These are phyloP conservation scores for Ophiodon elongatus DNA, from an alignment of 2,113 vertebrate genomes.

Conservation along the genomic window DNA sequence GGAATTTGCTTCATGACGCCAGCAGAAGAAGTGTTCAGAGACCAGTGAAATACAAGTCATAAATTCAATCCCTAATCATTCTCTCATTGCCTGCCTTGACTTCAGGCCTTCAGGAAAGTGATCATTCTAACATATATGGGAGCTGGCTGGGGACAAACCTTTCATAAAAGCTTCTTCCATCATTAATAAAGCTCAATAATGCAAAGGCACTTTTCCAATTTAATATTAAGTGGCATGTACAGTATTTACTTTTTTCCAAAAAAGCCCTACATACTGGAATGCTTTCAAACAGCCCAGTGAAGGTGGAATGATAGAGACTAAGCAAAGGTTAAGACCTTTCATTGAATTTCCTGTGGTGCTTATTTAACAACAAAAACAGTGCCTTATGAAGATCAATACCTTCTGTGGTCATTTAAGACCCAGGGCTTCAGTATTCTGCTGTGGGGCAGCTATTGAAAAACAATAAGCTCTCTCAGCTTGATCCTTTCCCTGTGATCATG, in stretches of 20 bases:
- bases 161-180: slow-evolving; percentile 21
- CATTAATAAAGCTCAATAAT: slow-evolving; percentile 61
- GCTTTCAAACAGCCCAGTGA: slow-evolving; percentile 43
- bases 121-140: slow-evolving; percentile 51
- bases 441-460: slow-evolving; percentile 74
- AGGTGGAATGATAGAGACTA: slow-evolving; percentile 42
- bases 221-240: slow-evolving; percentile 32
- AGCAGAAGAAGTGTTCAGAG: slow-evolving; percentile 46
- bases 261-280: slow-evolving; percentile 7
- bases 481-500: slow-evolving; percentile 71
- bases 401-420: slow-evolving; percentile 77
- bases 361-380: slow-evolving; percentile 75
- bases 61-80: slow-evolving; percentile 65
- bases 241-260: slow-evolving; percentile 41
- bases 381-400: slow-evolving; percentile 77
- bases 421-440: slow-evolving; percentile 61
- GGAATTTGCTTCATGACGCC: slow-evolving; percentile 50
- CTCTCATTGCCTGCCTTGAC: slow-evolving; percentile 38
- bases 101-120: slow-evolving; percentile 56
- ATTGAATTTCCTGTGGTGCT: slow-evolving; percentile 66
- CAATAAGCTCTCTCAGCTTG: slow-evolving; percentile 74
- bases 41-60: slow-evolving; percentile 55
- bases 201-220: slow-evolving; percentile 30
- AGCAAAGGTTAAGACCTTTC: slow-evolving; percentile 75
- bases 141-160: slow-evolving; percentile 26